Evolutionary conservation across 1,140 invertebrate genomes (phyloP), one percentile per base, ranked within the genome.

Genomic region (Drosophila pallidifrons): DNA sequence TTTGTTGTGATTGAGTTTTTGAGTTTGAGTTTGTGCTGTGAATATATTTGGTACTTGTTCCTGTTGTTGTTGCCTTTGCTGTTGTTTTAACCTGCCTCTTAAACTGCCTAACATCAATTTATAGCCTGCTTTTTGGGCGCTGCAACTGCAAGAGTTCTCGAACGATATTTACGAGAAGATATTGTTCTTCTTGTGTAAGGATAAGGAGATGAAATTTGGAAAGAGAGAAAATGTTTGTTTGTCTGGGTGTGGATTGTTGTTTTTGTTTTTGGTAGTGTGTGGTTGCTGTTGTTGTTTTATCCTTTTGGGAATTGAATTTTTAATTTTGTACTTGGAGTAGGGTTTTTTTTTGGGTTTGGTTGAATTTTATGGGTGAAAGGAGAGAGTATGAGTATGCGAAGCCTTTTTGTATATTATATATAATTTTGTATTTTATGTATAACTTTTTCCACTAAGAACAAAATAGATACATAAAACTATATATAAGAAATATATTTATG

Each of bases 351-450:
- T 25, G 20, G 30, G 11, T 32, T 60, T 68, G 57, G 15, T 47
- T 47, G 32, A 38, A 41, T 35, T 69, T 69, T 59, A 75, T 81
- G 74, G 68, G 72, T 79, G 79, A 71, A 69, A 69, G 67, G 65
- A 58, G 76, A 70, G 74, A 71, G 79, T 75, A 77, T 91, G 89
- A 91, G 82, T 91, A 91, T 91, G 89, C 89, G 76, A 91, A 91
- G 89, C 89, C 66, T 81, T 82, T 78, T 75, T 82, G n/a, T n/a
- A n/a, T n/a, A n/a, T 72, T 78, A 60, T 67, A 58, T 70, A 60
- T 65, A 35, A 66, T 60, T 43, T 68, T 63, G n/a, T 57, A 73
- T 73, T 76, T 77, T 86, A 75, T 87, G 67, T 82, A 75, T 61
- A 65, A 64, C 81, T 73, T 83, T 80, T 67, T 68, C 74, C 69